Percentiles rank a stretch among this genome's conserved stretches.
Evolutionary conservation across 2,797 vertebrate species (phyloP).

Genomic region (Caiman crocodilus): DNA sequence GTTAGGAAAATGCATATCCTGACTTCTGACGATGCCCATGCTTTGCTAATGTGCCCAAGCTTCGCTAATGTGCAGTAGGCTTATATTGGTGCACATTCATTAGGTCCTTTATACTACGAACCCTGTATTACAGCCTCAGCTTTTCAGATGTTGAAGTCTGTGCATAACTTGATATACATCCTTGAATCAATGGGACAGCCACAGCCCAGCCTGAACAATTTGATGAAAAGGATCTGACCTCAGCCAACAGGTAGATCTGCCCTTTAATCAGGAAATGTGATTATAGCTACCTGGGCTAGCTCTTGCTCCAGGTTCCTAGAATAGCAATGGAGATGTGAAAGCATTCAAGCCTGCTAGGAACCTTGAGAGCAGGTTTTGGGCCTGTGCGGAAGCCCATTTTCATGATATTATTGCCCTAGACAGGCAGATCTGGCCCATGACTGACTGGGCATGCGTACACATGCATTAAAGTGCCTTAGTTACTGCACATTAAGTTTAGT

Average conservation of each 20-base stretch:
- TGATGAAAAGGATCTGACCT: background rate
- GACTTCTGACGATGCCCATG: background rate
- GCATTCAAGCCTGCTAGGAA: too few relatives aligned
- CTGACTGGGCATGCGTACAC: too few relatives aligned
- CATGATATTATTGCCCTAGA: too few relatives aligned
- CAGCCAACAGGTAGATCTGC: background rate
- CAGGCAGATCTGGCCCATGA: too few relatives aligned
- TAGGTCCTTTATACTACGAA: background rate
- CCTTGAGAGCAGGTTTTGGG: too few relatives aligned
- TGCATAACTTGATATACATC: rapidly evolving
- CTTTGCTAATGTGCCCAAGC: background rate
- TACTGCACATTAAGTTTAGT: too few relatives aligned
- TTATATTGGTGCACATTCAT: rapidly evolving
- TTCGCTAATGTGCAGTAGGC: background rate
- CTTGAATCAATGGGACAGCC: rapidly evolving
- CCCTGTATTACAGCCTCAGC: background rate
- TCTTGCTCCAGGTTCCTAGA: too few relatives aligned
- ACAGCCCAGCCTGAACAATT: background rate
- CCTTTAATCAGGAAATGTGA: too few relatives aligned
- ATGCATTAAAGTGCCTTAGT: too few relatives aligned
- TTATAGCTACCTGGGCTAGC: too few relatives aligned
- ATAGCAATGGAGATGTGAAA: too few relatives aligned
- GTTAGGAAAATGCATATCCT: background rate
- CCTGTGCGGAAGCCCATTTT: too few relatives aligned
- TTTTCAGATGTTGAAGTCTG: background rate